Conservation (phyloP, 2,113 vertebrate genomes). For the Datnioides undecimradiatus region DNA sequence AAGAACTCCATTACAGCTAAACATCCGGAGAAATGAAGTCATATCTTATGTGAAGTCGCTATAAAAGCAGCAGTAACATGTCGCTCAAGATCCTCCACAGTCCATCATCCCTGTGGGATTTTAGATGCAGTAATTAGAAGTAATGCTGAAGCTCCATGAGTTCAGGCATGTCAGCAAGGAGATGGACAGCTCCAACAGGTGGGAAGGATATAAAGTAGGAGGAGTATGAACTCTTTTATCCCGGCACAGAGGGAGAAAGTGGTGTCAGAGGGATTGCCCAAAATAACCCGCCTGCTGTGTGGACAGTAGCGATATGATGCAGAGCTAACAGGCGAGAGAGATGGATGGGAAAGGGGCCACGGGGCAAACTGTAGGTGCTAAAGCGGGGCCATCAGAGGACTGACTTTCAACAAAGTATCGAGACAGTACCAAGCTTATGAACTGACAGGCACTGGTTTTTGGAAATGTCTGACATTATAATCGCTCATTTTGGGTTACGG, state of each 20-base stretch:
- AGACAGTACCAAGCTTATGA: constrained; percentile 13
- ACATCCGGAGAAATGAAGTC: not conserved
- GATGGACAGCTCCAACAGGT: constrained; percentile 77
- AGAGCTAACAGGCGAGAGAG: constrained; percentile 48
- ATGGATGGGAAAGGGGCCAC: constrained; percentile 51
- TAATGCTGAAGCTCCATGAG: constrained; percentile 43
- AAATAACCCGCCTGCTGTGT: constrained; percentile 74
- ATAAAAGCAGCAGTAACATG: not conserved
- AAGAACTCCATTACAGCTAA: not conserved
- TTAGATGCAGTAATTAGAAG: constrained; percentile 49
- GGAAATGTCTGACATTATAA: constrained; percentile 3
- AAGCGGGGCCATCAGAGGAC: constrained; percentile 12
- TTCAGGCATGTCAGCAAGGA: constrained; percentile 61
- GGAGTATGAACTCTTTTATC: constrained; percentile 66
- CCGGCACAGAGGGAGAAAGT: constrained; percentile 65
- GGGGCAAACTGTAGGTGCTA: constrained; percentile 28
- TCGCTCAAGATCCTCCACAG: constrained; percentile 2
- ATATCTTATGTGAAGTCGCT: not conserved
- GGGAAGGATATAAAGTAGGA: constrained; percentile 57
- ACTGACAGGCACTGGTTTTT: not conserved
- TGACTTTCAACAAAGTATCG: constrained; percentile 34
- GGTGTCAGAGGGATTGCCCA: constrained; percentile 73
- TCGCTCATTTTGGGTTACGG: not conserved
- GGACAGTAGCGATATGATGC: constrained; percentile 51
- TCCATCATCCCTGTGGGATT: constrained; percentile 24